Percentiles rank a stretch among this genome's conserved stretches.
Evolutionary conservation across 2,797 vertebrate species (phyloP).

Genomic region (Leptoclinus maculatus): DNA sequence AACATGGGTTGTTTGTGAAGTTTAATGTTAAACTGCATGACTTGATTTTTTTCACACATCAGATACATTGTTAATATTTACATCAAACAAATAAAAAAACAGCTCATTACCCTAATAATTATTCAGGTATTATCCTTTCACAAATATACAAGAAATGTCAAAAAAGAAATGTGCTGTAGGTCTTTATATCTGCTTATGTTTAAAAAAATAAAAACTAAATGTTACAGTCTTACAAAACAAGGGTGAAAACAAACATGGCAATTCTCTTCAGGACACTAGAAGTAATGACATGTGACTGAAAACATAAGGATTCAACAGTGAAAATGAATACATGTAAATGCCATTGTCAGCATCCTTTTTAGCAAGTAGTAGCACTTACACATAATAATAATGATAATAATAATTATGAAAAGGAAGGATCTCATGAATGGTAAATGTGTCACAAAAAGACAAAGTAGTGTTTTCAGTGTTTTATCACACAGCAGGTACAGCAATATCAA

Average conservation of each 20-base stretch:
- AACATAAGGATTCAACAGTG: conserved; percentile 36
- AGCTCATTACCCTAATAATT: conserved; percentile 51
- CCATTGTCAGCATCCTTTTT: conserved; percentile 26
- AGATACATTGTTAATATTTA: conserved; percentile 84
- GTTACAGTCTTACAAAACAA: conserved; percentile 72
- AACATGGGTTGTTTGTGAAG: conserved; percentile 77
- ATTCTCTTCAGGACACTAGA: conserved; percentile 59
- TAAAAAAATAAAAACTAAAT: conserved; percentile 67
- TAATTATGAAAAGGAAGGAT: conserved; percentile 49
- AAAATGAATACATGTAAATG: conserved; percentile 53
- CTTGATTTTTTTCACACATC: conserved; percentile 75
- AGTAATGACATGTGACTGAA: conserved; percentile 64
- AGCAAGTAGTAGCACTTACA: conserved; percentile 50
- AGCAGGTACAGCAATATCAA: conserved; percentile 76
- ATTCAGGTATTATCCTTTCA: conserved; percentile 69
- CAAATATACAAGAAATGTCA: conserved; percentile 64
- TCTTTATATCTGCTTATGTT: conserved; percentile 59
- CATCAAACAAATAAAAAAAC: conserved; percentile 74
- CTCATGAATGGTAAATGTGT: conserved; percentile 71
- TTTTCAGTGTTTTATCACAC: conserved; percentile 70
- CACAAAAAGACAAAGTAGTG: conserved; percentile 78
- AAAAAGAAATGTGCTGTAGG: conserved; percentile 64
- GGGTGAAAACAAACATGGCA: conserved; percentile 66
- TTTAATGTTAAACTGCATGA: conserved; percentile 86
- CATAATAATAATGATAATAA: conserved; percentile 38